Conservation (phyloP, 2,888 invertebrate genomes). For the Entomobrya proxima region DNA sequence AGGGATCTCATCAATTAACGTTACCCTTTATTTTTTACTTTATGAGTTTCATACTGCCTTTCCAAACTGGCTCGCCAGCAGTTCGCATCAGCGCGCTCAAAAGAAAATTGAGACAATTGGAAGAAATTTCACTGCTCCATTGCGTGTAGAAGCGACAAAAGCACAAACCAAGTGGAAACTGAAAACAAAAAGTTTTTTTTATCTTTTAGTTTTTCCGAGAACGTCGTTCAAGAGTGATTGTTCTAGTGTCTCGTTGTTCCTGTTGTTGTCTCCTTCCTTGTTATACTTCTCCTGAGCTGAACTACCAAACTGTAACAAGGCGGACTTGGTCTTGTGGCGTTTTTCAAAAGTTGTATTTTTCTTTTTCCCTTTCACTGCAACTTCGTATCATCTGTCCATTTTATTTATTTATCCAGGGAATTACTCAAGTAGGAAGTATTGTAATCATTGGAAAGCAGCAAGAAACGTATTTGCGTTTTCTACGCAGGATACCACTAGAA, state of each 20-base stretch:
- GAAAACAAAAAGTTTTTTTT: background rate
- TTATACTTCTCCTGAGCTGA: background rate
- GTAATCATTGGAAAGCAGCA: conserved; percentile 20
- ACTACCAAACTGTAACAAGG: too few relatives aligned
- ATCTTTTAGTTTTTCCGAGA: background rate
- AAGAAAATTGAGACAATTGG: background rate
- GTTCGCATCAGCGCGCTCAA: background rate
- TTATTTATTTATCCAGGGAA: conserved; percentile 49
- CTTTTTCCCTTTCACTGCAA: conserved; percentile 4
- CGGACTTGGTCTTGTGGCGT: background rate
- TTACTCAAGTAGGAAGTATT: background rate
- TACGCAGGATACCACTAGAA: background rate
- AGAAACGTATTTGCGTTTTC: conserved; percentile 11
- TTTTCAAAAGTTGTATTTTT: conserved; percentile 13
- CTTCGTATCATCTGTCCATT: conserved; percentile 48
- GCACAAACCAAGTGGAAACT: background rate
- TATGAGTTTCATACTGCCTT: background rate
- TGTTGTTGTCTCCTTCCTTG: background rate
- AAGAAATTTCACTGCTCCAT: background rate
- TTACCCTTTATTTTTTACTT: background rate
- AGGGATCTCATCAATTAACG: background rate
- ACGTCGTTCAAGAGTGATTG: background rate
- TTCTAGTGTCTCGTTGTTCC: conserved; percentile 4
- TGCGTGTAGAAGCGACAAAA: background rate
- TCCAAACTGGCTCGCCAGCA: background rate